These are phyloP conservation scores for Actinopyga echinites DNA, from an alignment of 53 echinoderm and acorn worm species.

Conservation along the genomic window DNA sequence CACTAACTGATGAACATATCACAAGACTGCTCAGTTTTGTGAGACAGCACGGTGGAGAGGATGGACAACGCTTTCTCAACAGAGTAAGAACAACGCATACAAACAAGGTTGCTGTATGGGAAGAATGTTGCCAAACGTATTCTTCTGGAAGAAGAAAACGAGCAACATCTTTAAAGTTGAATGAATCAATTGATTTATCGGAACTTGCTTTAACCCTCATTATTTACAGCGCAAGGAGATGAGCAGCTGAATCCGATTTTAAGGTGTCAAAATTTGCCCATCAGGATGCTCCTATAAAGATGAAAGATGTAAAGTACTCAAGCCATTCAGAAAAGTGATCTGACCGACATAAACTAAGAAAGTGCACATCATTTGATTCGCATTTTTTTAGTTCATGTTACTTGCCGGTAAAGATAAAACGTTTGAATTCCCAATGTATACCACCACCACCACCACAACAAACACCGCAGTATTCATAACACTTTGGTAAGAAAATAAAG, in stretches of 20 bases:
- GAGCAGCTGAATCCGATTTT: neutral
- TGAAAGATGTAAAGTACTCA: too few species aligned
- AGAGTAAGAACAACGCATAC: neutral
- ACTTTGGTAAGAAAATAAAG: too few species aligned
- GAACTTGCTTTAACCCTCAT: slow-evolving; percentile 12
- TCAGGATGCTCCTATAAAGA: neutral
- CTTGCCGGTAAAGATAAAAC: too few species aligned
- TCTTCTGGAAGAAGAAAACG: neutral
- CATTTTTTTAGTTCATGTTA: too few species aligned
- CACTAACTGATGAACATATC: neutral
- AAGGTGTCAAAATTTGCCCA: neutral
- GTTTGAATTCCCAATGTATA: too few species aligned
- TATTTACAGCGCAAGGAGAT: neutral
- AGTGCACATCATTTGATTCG: neutral
- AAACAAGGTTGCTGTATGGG: neutral
- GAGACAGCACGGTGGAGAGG: neutral
- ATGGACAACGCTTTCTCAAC: neutral
- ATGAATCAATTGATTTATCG: slow-evolving; percentile 2
- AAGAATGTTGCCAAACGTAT: slow-evolving; percentile 14
- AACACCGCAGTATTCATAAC: too few species aligned
- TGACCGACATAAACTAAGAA: neutral
- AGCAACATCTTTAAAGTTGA: neutral
- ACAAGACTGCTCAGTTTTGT: neutral
- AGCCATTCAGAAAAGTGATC: neutral
- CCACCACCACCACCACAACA: too few species aligned